phyloP scores from a whole-genome alignment of 2,797 vertebrate genomes.

The Halcyon badia region DNA sequence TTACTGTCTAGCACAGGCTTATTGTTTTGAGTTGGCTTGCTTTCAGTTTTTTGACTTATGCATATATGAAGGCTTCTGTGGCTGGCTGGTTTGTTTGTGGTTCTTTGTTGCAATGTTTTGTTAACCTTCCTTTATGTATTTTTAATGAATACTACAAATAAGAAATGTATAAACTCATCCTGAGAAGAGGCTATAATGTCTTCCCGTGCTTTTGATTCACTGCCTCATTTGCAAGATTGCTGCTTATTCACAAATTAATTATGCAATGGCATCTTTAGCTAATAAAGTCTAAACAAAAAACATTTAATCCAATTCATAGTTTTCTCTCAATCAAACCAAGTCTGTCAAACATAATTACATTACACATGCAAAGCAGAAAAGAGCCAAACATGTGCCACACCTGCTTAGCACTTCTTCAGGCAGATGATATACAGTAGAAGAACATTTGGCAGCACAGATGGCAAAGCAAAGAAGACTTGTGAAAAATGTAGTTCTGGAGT shows the following conservation, averaged over 20 bases:
- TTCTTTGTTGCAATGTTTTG: constrained; percentile 59
- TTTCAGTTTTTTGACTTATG: constrained; percentile 36
- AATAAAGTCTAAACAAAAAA: constrained; percentile 84
- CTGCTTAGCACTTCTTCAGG: constrained; percentile 78
- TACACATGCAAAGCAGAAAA: constrained; percentile 77
- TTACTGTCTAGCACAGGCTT: neutral
- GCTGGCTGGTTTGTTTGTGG: constrained; percentile 1
- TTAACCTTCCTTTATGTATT: constrained; percentile 60
- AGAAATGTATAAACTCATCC: constrained; percentile 54
- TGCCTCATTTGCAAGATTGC: constrained; percentile 74
- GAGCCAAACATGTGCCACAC: constrained; percentile 78
- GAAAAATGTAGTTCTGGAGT: constrained; percentile 56
- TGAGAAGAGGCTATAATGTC: constrained; percentile 45
- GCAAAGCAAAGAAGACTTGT: constrained; percentile 61
- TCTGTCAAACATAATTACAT: constrained; percentile 83
- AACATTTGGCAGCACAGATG: constrained; percentile 83
- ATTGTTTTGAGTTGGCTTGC: neutral
- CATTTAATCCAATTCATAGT: constrained; percentile 80
- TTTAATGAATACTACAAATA: constrained; percentile 65
- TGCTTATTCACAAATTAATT: constrained; percentile 81
- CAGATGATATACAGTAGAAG: constrained; percentile 55
- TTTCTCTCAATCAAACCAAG: constrained; percentile 72
- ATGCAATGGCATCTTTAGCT: constrained; percentile 78
- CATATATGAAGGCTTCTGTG: constrained; percentile 13
- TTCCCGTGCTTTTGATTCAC: constrained; percentile 64